These are phyloP conservation scores for Labeo rohita DNA, from an alignment of 2,113 vertebrate genomes.

Conservation along the genomic window DNA sequence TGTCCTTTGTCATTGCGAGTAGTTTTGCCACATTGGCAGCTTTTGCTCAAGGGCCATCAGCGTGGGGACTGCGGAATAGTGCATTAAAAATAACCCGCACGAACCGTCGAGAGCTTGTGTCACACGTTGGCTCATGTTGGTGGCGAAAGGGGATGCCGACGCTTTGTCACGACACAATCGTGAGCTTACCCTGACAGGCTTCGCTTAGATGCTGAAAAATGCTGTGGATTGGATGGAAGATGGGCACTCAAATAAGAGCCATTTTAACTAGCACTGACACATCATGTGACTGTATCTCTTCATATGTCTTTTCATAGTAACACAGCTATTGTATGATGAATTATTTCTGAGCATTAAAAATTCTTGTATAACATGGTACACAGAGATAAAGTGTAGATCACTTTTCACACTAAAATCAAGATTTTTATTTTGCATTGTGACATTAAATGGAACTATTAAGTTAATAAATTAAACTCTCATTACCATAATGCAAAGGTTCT, in stretches of 20 bases:
- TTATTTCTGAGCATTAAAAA: background rate
- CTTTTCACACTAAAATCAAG: background rate
- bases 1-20: constrained; percentile 58
- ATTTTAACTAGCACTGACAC: background rate
- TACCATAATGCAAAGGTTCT: background rate
- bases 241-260: background rate
- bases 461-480: background rate
- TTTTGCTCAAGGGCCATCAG: constrained; percentile 51
- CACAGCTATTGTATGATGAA: background rate
- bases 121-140: constrained; percentile 43
- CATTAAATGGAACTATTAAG: background rate
- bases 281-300: background rate
- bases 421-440: background rate
- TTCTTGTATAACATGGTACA: background rate
- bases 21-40: constrained; percentile 52
- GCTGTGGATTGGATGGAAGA: background rate
- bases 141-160: constrained; percentile 25
- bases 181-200: background rate
- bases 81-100: constrained; percentile 54
- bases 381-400: background rate
- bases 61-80: constrained; percentile 30
- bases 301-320: background rate
- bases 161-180: background rate
- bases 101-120: constrained; percentile 31
- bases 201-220: background rate